Percentiles rank a stretch among this genome's conserved stretches.
Evolutionary conservation across 2,113 vertebrate species (phyloP).

Genomic region (Chamaetylas fuelleborni): DNA sequence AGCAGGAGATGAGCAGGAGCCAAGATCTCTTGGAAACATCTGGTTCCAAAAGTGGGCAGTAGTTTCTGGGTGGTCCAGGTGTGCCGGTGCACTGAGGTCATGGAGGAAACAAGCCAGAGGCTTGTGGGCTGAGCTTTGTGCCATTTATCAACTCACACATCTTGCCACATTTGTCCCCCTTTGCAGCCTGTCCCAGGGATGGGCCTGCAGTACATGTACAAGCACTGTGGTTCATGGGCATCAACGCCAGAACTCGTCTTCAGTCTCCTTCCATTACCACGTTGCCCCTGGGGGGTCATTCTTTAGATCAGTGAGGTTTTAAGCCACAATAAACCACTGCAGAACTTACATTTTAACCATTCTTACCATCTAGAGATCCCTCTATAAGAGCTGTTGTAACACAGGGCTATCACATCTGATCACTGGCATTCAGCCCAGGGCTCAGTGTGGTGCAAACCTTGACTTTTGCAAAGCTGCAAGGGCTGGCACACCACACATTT

Average conservation of each 20-base stretch:
- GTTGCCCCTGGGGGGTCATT: background rate
- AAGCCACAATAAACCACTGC: background rate
- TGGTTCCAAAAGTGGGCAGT: background rate
- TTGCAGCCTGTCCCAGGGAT: background rate
- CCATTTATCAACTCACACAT: background rate
- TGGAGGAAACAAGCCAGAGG: background rate
- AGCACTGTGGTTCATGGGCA: background rate
- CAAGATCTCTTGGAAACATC: slow-evolving; percentile 12
- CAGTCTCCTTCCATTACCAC: background rate
- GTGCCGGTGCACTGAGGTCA: background rate
- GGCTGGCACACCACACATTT: accelerated
- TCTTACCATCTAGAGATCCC: background rate
- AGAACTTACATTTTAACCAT: background rate
- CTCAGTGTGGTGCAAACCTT: background rate
- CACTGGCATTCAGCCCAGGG: background rate
- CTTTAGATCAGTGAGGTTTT: background rate
- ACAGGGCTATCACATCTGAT: background rate
- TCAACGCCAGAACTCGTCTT: background rate
- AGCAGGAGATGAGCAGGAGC: background rate
- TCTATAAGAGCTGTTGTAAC: background rate
- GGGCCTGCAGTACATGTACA: background rate
- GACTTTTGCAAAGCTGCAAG: background rate
- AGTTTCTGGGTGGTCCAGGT: slow-evolving; percentile 32
- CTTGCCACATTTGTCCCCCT: background rate
- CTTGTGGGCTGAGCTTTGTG: background rate